Evolutionary conservation across 1,140 invertebrate genomes (phyloP), one percentile per base, ranked within the genome.

Genomic region (Drosophila tsacasi): DNA sequence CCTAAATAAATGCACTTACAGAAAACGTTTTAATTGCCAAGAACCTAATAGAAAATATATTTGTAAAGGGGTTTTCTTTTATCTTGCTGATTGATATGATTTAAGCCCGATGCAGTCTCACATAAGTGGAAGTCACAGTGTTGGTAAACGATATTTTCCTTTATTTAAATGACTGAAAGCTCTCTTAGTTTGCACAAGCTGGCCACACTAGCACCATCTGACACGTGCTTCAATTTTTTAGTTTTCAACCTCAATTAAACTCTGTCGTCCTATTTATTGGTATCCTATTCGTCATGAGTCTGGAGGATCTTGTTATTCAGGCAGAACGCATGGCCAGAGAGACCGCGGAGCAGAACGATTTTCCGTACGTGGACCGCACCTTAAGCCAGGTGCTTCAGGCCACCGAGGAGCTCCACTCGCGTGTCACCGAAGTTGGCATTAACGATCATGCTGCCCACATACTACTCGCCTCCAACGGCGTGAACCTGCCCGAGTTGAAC

Each of bases 391-490:
- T 99, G 35, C 94, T 98, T 30, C 97, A 99, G 93, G 97, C 97
- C 35, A 98, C 98, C 0, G 96, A 98, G 83, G 97, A 98, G 93
- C 93, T 99, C 9, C 97, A 97, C 94, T 95, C 96, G 1, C 95
- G 96, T 91, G 96, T 98, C 25, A 97, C 97, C n/a, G 96, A 97
- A 91, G 96, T 96, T 52, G 96, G 96, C 35, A 95, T 96, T 27
- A 97, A 97, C 78, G 97, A 98, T 93, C 96, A 97, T 75, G 97
- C 98, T 94, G 98, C 98, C 1, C 97, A 98, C 81, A 95, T 99
- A 15, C 93, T 99, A 30, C 94, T 99, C 63, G 98, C 98, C 15
- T 97, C 97, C 0, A 96, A 97, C 94, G 98, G 98, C 6, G 96
- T 98, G 81, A 98, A 99, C 93, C 93, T 99, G 27, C 97, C 97